phyloP scores from a whole-genome alignment of 2,888 invertebrate species.

The Choristoneura rosaceana region DNA sequence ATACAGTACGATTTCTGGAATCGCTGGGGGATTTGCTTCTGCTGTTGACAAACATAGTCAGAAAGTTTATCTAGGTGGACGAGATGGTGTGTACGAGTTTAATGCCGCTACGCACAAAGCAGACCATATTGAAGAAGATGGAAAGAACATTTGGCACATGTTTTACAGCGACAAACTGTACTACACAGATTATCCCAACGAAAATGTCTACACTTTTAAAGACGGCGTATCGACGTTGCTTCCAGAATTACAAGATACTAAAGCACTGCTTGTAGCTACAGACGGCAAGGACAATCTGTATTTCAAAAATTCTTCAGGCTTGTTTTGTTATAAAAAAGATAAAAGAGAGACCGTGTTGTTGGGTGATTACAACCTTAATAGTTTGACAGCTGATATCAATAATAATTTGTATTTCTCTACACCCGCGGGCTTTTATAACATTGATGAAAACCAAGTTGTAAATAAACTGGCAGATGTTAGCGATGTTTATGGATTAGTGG shows the following conservation, averaged over 20 bases:
- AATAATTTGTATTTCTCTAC: conserved; percentile 57
- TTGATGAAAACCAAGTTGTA: conserved; percentile 9
- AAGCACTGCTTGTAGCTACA: conserved; percentile 52
- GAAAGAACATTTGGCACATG: conserved; percentile 70
- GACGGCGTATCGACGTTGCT: conserved; percentile 46
- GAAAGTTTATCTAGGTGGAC: conserved; percentile 67
- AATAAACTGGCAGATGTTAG: conserved; percentile 19
- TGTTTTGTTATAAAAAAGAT: conserved; percentile 50
- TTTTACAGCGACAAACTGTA: conserved; percentile 68
- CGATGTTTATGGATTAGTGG: conserved; percentile 34
- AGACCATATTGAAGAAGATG: conserved; percentile 50
- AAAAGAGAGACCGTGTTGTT: conserved; percentile 24
- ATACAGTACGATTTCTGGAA: conserved; percentile 56
- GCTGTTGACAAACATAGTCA: conserved; percentile 59
- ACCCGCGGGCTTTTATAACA: conserved; percentile 48
- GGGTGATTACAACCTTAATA: conserved; percentile 45
- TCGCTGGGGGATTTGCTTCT: conserved; percentile 64
- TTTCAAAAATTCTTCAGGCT: conserved; percentile 58
- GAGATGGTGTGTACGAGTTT: conserved; percentile 64
- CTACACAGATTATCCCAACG: conserved; percentile 61
- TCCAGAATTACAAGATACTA: conserved; percentile 50
- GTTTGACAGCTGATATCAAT: conserved; percentile 47
- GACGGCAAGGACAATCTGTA: conserved; percentile 51
- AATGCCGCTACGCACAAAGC: conserved; percentile 58
- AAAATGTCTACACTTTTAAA: conserved; percentile 53